Evolutionary conservation across 2,888 invertebrate genomes (phyloP).

Genomic region (Agrilus mali): DNA sequence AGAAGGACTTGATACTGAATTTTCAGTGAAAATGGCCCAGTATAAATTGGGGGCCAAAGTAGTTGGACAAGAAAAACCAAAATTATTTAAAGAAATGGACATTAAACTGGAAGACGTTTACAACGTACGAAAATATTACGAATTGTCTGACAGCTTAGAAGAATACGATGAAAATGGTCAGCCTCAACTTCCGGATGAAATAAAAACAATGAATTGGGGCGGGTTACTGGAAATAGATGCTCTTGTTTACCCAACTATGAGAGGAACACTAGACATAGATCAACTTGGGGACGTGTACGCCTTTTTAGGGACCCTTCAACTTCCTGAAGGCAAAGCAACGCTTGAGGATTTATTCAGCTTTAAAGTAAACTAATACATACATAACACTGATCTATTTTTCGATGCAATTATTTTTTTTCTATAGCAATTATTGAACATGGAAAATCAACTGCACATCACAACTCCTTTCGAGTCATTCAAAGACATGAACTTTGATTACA

Average conservation of each 20-base stretch:
- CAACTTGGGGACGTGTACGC: conserved; percentile 36
- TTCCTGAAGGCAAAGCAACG: conserved; percentile 43
- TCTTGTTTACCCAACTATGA: conserved; percentile 43
- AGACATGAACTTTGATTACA: conserved; percentile 38
- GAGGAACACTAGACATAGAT: conserved; percentile 41
- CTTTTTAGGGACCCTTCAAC: conserved; percentile 34
- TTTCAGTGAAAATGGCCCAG: conserved; percentile 54
- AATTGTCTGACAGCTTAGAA: conserved; percentile 11
- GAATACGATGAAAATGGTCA: conserved; percentile 29
- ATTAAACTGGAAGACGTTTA: conserved; percentile 28
- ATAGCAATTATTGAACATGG: conserved; percentile 28
- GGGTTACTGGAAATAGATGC: conserved; percentile 44
- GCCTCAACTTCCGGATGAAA: conserved; percentile 32
- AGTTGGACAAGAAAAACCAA: conserved; percentile 29
- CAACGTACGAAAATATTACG: conserved; percentile 14
- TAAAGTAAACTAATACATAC: conserved; percentile 34
- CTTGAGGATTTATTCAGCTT: conserved; percentile 44
- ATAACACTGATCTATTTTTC: not conserved
- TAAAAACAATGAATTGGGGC: conserved; percentile 40
- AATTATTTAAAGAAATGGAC: conserved; percentile 29
- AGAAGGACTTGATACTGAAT: conserved; percentile 53
- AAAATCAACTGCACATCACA: conserved; percentile 42
- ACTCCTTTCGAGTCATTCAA: conserved; percentile 40
- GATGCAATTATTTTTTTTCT: conserved; percentile 2
- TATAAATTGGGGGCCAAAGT: conserved; percentile 42